Evolutionary conservation across 2,888 invertebrate genomes (phyloP), one percentile per base, ranked within the genome.

Genomic region (Dryobotodes eremita): DNA sequence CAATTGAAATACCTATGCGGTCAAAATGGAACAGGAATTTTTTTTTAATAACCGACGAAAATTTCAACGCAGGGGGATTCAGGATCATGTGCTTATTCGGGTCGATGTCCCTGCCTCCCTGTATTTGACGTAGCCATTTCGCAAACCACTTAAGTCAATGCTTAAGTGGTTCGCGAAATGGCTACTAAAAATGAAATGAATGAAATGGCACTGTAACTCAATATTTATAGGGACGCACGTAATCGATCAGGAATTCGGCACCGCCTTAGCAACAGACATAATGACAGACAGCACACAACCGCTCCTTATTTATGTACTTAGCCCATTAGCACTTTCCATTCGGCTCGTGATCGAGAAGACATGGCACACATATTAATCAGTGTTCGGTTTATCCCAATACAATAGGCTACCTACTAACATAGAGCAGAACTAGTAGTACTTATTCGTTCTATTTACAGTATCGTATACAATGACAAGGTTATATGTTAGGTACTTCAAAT

Each of bases 311-410:
- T 84, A 86, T 86, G 86, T 86, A 82, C 82, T 84, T 69, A 89
- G 83, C 86, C 89, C 86, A 91, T 90, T 89, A 88, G 84, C 86
- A 88, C 89, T 92, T 91, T 91, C 89, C 88, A 92, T 92, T 90
- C 92, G 82, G 80, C 70, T 85, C 87, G 86, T 88, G 90, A 88
- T 89, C 88, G 86, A 80, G 74, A 83, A 76, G 89, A 91, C 91
- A 81, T 77, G 75, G 64, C 72, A 71, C 82, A 88, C 90, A 93
- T 93, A 91, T 89, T 86, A 91, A 93, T 90, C 73, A 81, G 72
- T 68, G 75, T 83, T 89, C 82, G 87, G 89, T 89, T 90, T 91
- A 91, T 90, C 92, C 90, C 86, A 87, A 86, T 86, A 88, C 82
- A 86, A 82, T 81, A 74, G 88, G 46, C 75, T 87, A 84, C 85